Conservation (phyloP, 2,888 invertebrate species). For the Chrysina gloriosa region DNA sequence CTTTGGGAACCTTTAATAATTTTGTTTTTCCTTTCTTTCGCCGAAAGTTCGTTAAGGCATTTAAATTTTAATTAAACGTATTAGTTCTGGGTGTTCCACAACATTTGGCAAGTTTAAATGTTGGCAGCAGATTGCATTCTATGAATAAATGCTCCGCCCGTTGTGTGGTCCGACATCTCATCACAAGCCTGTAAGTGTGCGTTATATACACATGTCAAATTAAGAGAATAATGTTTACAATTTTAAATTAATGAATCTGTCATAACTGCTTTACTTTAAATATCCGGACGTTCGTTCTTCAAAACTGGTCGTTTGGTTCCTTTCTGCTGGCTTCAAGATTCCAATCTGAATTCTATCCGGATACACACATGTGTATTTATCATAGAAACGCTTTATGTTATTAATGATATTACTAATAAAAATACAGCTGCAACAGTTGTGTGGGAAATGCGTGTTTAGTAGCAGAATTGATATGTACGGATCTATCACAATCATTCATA, state of each 20-base stretch:
- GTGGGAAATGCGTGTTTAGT: no score
- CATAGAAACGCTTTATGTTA: no score
- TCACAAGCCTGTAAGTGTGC: conserved; percentile 38
- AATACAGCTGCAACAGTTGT: no score
- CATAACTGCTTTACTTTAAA: conserved; percentile 40
- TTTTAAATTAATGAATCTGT: conserved; percentile 43
- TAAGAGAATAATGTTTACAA: conserved; percentile 43
- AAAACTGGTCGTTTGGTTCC: conserved; percentile 9
- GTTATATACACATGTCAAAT: conserved; percentile 42
- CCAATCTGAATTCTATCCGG: no score
- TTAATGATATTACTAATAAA: no score
- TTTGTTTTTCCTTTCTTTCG: conserved; percentile 18
- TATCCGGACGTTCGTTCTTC: conserved; percentile 32
- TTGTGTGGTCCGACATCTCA: conserved; percentile 51
- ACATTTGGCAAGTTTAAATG: conserved; percentile 49
- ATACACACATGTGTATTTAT: no score
- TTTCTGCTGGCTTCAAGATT: background rate
- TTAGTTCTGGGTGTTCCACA: conserved; percentile 51
- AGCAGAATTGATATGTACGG: no score
- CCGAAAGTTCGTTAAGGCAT: conserved; percentile 44
- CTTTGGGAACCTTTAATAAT: conserved; percentile 8
- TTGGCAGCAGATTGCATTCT: conserved; percentile 50
- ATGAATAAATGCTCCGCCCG: conserved; percentile 51
- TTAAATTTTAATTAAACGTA: conserved; percentile 50
- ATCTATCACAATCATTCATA: no score